Conservation (phyloP, 2,113 vertebrate species). For the Machaerirhynchus nigripectus region DNA sequence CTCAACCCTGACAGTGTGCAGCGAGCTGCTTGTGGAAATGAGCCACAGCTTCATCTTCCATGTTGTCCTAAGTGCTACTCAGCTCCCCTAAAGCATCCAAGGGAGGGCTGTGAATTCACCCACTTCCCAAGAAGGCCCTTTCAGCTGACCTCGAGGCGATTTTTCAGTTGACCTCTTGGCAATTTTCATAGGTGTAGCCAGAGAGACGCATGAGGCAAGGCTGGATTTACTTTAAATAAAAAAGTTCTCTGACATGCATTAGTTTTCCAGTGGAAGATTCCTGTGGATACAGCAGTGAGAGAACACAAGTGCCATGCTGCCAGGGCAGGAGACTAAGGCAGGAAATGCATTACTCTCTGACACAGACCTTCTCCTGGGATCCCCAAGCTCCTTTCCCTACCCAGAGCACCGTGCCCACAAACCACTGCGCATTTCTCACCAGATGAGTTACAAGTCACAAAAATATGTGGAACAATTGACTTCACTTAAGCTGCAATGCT, state of each 20-base stretch:
- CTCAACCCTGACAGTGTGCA: background rate
- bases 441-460: background rate
- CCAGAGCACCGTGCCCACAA: background rate
- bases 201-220: background rate
- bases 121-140: background rate
- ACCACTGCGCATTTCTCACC: background rate
- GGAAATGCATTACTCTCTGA: background rate
- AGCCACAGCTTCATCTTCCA: background rate
- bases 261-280: background rate
- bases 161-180: background rate
- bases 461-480: background rate
- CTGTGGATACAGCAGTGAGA: background rate
- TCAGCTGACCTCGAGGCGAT: background rate
- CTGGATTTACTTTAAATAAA: background rate
- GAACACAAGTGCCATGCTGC: background rate
- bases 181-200: background rate
- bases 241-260: background rate
- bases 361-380: background rate
- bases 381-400: background rate
- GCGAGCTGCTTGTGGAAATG: accelerated
- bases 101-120: background rate
- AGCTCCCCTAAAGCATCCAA: background rate
- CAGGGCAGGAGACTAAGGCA: background rate
- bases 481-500: background rate
- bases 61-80: background rate